A percentile compares a stretch with the other conserved stretches of the same genome.
Evolutionary conservation across 2,888 invertebrate genomes (phyloP).

Genomic region (Macropis europaea): DNA sequence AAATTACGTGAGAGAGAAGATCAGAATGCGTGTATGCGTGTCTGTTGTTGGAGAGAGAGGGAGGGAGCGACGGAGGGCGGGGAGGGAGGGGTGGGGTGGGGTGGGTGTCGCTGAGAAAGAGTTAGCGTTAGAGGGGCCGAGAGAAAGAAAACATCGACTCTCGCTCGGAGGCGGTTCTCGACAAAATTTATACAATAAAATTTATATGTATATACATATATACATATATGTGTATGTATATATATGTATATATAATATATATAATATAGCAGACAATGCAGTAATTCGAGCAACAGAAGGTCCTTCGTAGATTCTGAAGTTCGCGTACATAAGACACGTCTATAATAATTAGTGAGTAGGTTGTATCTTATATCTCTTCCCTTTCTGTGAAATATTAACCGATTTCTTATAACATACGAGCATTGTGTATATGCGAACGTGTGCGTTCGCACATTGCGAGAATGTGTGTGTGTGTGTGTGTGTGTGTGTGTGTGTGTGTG

Average conservation of each 20-base stretch:
- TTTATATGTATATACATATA: slow-evolving; percentile 64
- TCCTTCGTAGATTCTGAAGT: slow-evolving; percentile 63
- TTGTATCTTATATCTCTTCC: slow-evolving; percentile 59
- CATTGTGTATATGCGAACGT: slow-evolving; percentile 41
- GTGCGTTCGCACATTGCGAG: slow-evolving; percentile 2
- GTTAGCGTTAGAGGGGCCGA: slow-evolving; percentile 10
- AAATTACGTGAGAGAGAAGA: too few relatives aligned
- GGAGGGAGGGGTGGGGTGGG: too few relatives aligned
- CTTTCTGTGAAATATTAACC: slow-evolving; percentile 73
- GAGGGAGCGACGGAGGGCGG: too few relatives aligned
- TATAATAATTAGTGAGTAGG: slow-evolving; percentile 61
- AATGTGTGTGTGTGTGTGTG: slow-evolving; percentile 6
- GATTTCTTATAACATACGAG: slow-evolving; percentile 68
- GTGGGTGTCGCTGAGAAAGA: neutral
- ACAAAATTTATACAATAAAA: slow-evolving; percentile 77
- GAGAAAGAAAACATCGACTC: slow-evolving; percentile 57
- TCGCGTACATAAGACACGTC: slow-evolving; percentile 54
- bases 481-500: slow-evolving; percentile 18
- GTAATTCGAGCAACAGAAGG: slow-evolving; percentile 74
- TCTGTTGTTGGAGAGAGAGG: too few relatives aligned
- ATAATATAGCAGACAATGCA: slow-evolving; percentile 70
- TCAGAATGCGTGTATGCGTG: too few relatives aligned
- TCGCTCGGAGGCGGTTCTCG: slow-evolving; percentile 71
- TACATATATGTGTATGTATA: neutral
- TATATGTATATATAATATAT: too few relatives aligned